phyloP scores from a whole-genome alignment of 2,888 invertebrate genomes.

The Callimorpha dominula region DNA sequence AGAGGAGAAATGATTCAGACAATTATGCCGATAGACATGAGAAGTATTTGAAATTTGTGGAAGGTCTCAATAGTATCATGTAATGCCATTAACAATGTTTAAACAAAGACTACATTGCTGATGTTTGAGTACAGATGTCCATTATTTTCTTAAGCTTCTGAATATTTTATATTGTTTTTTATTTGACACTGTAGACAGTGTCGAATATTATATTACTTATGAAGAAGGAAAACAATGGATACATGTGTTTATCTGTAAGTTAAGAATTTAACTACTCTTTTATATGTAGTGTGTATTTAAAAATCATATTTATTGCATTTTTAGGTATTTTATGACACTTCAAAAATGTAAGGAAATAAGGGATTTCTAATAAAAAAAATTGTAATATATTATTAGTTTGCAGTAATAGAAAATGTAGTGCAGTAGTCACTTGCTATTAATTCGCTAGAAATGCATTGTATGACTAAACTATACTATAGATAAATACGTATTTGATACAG shows the following conservation, averaged over 20 bases:
- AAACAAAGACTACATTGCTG: neutral
- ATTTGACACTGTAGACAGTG: neutral
- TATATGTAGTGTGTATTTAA: neutral
- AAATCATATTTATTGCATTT: slow-evolving; percentile 28
- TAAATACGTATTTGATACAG: slow-evolving; percentile 13
- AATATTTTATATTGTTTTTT: neutral
- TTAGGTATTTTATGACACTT: slow-evolving; percentile 18
- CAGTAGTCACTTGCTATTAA: slow-evolving; percentile 15
- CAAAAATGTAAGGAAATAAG: neutral
- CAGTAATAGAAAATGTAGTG: slow-evolving; percentile 12
- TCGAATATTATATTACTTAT: neutral
- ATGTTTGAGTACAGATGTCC: neutral
- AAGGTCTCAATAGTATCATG: slow-evolving; percentile 70
- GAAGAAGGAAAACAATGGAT: neutral
- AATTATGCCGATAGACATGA: slow-evolving; percentile 83
- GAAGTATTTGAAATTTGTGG: slow-evolving; percentile 84
- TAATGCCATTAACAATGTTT: neutral
- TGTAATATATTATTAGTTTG: slow-evolving; percentile 11
- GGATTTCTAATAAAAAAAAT: slow-evolving; percentile 4
- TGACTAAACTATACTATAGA: neutral
- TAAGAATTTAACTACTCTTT: slow-evolving; percentile 13
- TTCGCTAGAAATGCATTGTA: slow-evolving; percentile 19
- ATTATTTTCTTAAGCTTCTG: neutral
- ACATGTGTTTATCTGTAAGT: neutral
- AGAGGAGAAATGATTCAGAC: slow-evolving; percentile 71